Percentiles rank a stretch among this genome's conserved stretches.
Conservation (phyloP, 2,113 vertebrate species). For the Scomber japonicus region DNA sequence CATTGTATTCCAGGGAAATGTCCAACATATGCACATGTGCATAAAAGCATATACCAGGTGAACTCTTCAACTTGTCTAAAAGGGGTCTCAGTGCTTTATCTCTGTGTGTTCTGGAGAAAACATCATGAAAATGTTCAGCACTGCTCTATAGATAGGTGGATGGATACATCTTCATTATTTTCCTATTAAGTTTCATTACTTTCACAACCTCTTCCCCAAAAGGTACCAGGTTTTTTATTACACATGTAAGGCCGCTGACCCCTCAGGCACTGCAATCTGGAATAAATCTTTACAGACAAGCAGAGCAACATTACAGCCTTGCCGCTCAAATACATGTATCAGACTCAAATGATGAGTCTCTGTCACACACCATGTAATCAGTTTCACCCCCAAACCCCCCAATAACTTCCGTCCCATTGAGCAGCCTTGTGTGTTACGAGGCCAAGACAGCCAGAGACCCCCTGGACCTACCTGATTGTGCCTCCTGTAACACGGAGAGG, state of each 20-base stretch:
- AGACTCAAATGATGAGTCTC: conserved; percentile 91
- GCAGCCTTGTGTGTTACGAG: conserved; percentile 78
- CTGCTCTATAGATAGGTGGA: neutral
- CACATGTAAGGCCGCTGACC: conserved; percentile 87
- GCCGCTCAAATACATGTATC: conserved; percentile 92
- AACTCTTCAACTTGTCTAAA: conserved; percentile 16
- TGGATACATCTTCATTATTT: conserved; percentile 22
- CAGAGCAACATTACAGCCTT: conserved; percentile 87
- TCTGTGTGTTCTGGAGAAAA: neutral
- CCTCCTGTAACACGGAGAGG: conserved; percentile 92
- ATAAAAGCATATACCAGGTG: conserved; percentile 44
- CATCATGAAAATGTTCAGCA: neutral
- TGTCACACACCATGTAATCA: conserved; percentile 95
- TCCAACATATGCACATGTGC: conserved; percentile 43
- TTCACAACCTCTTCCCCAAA: conserved; percentile 8
- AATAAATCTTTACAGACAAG: conserved; percentile 82
- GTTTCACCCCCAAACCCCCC: conserved; percentile 86
- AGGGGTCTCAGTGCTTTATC: neutral
- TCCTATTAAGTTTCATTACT: conserved; percentile 13
- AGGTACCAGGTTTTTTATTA: conserved; percentile 59
- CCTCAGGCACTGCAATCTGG: conserved; percentile 84
- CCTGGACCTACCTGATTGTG: conserved; percentile 91
- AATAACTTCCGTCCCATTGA: conserved; percentile 91
- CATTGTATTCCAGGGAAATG: conserved; percentile 62
- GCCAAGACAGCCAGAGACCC: conserved; percentile 85